A percentile compares a stretch with the other conserved stretches of the same genome.
Evolutionary conservation across 2,888 invertebrate species (phyloP).

Genomic region (Orchesella flavescens): DNA sequence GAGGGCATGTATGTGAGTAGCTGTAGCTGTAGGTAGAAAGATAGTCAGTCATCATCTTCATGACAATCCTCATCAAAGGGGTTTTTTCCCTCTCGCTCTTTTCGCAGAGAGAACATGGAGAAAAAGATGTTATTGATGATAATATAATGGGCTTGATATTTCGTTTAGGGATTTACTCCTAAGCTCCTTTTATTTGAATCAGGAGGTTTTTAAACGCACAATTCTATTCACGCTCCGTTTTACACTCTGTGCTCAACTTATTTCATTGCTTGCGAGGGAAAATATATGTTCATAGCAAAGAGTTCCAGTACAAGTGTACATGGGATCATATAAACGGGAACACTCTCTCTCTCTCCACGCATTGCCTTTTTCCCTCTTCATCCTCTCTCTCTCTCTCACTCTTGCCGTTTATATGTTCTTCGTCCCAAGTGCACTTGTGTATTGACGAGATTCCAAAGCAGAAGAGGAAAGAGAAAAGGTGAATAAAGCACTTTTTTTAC

Average conservation of each 20-base stretch:
- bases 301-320: too few relatives aligned
- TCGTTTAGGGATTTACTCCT: slow-evolving; percentile 25
- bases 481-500: background rate
- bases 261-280: background rate
- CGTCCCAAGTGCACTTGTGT: slow-evolving; percentile 22
- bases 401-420: background rate
- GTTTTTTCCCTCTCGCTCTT: background rate
- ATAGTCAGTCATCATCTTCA: too few relatives aligned
- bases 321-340: too few relatives aligned
- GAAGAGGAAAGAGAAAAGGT: background rate
- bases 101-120: background rate
- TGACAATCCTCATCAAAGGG: too few relatives aligned
- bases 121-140: slow-evolving; percentile 30
- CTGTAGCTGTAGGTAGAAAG: too few relatives aligned
- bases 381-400: background rate
- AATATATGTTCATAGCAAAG: too few relatives aligned
- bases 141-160: slow-evolving; percentile 37
- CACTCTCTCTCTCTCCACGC: too few relatives aligned
- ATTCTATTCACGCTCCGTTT: slow-evolving; percentile 15
- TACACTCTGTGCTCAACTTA: background rate
- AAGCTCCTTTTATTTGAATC: slow-evolving; percentile 25
- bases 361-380: background rate
- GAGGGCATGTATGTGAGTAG: background rate
- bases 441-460: background rate
- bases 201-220: slow-evolving; percentile 12